Base-by-base conservation (phyloP, 2,113 vertebrate species). In the Cyprinus carpio region DNA sequence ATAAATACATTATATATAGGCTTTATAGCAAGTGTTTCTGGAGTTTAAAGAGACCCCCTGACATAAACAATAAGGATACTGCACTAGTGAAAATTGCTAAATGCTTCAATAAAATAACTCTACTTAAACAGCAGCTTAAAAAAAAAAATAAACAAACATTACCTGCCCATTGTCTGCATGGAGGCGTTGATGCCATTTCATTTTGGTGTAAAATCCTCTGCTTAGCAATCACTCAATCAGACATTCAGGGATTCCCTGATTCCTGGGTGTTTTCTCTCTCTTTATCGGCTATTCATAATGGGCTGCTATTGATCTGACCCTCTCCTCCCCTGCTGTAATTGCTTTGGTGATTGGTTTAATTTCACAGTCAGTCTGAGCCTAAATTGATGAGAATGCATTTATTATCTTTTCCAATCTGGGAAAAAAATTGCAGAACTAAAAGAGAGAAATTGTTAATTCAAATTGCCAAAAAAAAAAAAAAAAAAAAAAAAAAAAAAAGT, bases 281-380 rank as follows among this genome's bases (percentile, higher is more conserved):
- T 88, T 88, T 87, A 87, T 87, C 54, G 43, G 87, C 85, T 79
- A 54, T 76, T 82, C 83, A 87, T 87, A 87, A 88, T 87, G 78
- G 64, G 74, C 46, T 77, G 64, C 77, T 82, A 88, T 88, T 25
- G 87, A 88, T 88, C 64, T 69, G 82, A 60, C 82, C 72, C 71
- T 75, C 81, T 80, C 72, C 54, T 83, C 69, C 34, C 51, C 65
- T 46, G 54, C 79, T 64, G 58, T 86, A 87, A 85, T 88, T 88
- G 81, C 87, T 84, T 88, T 89, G 77, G 43, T 85, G 80, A 87
- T 88, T 87, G 83, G 69, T 85, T 82, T 89, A 72, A 90, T 88
- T 90, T 90, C 84, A 89, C 82, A 85, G 85, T 82, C 83, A 83
- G 82, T 77, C 82, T 84, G 79, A 87, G 67, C 78, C 76, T 81